Evolutionary conservation across 2,797 vertebrate species (phyloP).

Genomic region (Siniperca undulata): DNA sequence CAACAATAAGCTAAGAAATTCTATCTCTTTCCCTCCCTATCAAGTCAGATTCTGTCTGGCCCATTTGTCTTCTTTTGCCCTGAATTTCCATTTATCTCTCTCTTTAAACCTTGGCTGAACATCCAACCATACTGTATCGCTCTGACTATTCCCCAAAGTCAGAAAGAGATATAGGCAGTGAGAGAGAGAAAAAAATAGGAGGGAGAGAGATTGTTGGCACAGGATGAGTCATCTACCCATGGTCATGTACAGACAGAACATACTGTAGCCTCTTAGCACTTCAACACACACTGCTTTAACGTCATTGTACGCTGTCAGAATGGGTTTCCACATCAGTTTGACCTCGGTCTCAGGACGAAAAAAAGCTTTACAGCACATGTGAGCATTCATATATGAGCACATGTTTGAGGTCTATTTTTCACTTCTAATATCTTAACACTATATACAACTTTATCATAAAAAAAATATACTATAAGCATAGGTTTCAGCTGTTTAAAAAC

Average conservation of each 20-base stretch:
- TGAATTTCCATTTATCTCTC: constrained; percentile 22
- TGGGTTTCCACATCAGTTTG: constrained; percentile 23
- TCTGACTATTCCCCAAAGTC: constrained; percentile 16
- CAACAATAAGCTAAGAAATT: constrained; percentile 23
- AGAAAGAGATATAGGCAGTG: constrained; percentile 11
- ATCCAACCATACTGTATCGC: neutral
- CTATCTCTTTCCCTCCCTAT: constrained; percentile 1
- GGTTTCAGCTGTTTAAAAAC: neutral
- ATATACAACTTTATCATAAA: neutral
- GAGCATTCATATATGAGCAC: neutral
- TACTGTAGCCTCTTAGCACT: constrained; percentile 29
- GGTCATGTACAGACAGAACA: constrained; percentile 69
- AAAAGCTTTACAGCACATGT: neutral
- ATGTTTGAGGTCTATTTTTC: neutral
- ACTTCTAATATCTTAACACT: neutral
- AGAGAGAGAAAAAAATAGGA: neutral
- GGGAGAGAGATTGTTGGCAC: constrained; percentile 45
- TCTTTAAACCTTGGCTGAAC: constrained; percentile 26
- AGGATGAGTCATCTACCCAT: constrained; percentile 64
- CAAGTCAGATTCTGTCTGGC: neutral
- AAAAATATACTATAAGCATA: neutral
- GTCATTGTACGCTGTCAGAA: constrained; percentile 1
- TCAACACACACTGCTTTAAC: constrained; percentile 30
- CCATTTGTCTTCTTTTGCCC: constrained; percentile 13
- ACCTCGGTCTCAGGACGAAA: constrained; percentile 5